These are phyloP conservation scores for Ptychobarbus kaznakovi DNA, from an alignment of 2,797 vertebrate species.

Conservation along the genomic window DNA sequence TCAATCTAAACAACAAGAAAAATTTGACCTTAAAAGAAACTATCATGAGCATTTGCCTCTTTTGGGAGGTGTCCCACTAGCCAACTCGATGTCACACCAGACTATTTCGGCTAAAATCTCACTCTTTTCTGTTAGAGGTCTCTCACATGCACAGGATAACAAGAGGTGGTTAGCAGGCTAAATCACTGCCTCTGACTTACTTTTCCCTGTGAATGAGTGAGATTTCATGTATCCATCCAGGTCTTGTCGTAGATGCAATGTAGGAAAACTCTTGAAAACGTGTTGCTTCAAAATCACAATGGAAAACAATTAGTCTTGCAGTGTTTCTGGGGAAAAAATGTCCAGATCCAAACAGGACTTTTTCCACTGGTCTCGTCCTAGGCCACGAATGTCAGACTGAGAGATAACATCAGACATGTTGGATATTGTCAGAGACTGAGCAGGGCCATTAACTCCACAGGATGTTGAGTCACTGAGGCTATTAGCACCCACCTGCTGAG, in stretches of 20 bases:
- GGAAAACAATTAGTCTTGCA: neutral
- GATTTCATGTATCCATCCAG: neutral
- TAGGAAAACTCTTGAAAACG: neutral
- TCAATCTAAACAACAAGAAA: conserved; percentile 35
- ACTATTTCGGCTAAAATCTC: neutral
- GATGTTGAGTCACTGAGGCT: neutral
- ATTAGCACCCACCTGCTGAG: neutral
- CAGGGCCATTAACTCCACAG: neutral
- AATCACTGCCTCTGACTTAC: conserved; percentile 1
- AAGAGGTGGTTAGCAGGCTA: neutral
- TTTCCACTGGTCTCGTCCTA: neutral
- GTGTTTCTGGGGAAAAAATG: neutral
- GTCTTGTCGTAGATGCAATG: neutral
- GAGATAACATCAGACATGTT: neutral
- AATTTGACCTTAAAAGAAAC: neutral
- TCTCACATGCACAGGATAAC: neutral
- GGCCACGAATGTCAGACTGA: neutral
- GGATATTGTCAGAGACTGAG: neutral
- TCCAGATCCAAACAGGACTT: neutral
- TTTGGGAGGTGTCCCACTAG: neutral
- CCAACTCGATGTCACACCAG: neutral
- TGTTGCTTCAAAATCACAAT: neutral
- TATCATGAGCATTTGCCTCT: neutral
- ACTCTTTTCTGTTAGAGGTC: neutral
- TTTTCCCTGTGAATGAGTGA: neutral